Evolutionary conservation across 2,113 vertebrate species (phyloP).

Genomic region (Ia io): DNA sequence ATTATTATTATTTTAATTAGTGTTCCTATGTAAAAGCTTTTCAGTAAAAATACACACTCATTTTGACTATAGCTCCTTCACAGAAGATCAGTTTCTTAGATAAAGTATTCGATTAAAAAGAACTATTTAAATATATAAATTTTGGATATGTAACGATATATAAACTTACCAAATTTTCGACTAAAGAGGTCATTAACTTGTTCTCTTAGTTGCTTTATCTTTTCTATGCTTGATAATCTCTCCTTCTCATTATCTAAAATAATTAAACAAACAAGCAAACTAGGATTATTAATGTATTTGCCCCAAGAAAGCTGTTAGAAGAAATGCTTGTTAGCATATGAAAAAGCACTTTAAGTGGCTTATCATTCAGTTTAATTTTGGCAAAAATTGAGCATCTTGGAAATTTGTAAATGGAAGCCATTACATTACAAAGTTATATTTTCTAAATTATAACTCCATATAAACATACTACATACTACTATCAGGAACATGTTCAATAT

Average conservation of each 20-base stretch:
- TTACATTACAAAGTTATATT: not conserved
- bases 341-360: not conserved
- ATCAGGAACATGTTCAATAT: not conserved
- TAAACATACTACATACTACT: not conserved
- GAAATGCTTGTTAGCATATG: not conserved
- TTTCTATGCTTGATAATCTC: slow-evolving; percentile 80
- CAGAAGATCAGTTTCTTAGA: not conserved
- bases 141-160: not conserved
- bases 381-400: not conserved
- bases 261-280: slow-evolving; percentile 11
- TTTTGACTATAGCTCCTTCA: not conserved
- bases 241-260: slow-evolving; percentile 82
- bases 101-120: not conserved
- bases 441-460: not conserved
- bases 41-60: not conserved
- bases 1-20: not conserved
- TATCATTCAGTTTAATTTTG: not conserved
- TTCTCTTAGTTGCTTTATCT: slow-evolving; percentile 84
- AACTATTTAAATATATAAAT: not conserved
- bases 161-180: slow-evolving; percentile 85
- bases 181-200: slow-evolving; percentile 88
- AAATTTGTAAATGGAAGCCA: not conserved
- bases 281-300: not conserved
- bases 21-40: not conserved
- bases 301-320: not conserved